Conservation (phyloP, 1,140 invertebrate genomes). For the Teleopsis dalmanni region DNA sequence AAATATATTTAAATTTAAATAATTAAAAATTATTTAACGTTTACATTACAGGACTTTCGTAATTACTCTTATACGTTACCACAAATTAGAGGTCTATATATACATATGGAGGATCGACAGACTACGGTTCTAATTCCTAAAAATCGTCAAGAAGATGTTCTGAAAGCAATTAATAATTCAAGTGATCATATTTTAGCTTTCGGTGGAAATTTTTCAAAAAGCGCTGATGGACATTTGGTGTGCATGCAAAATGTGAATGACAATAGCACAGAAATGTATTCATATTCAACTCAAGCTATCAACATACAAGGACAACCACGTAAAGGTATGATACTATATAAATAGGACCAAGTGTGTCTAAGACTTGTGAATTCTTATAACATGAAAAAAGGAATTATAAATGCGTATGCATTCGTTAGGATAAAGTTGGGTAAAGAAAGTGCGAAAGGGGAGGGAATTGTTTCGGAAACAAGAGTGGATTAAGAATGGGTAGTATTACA, state of each 20-base stretch:
- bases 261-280: conserved; percentile 32
- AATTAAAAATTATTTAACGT: background rate
- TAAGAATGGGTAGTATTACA: too few species aligned
- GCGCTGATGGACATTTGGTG: conserved; percentile 81
- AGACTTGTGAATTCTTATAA: too few species aligned
- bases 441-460: too few species aligned
- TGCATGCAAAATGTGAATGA: conserved; percentile 69
- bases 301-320: conserved; percentile 77
- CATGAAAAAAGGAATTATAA: too few species aligned
- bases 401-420: too few species aligned
- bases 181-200: conserved; percentile 82
- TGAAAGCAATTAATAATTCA: conserved; percentile 68
- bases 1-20: conserved; percentile 6
- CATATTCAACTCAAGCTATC: conserved; percentile 76
- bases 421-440: too few species aligned
- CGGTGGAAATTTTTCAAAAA: conserved; percentile 69
- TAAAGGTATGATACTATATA: conserved; percentile 52
- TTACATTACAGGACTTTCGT: conserved; percentile 58
- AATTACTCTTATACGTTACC: conserved; percentile 80
- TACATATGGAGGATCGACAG: conserved; percentile 79
- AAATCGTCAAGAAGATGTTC: conserved; percentile 76
- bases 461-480: too few species aligned
- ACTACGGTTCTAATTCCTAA: conserved; percentile 71
- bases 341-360: too few species aligned
- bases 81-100: conserved; percentile 66